Conservation (phyloP, 2,113 vertebrate species). For the Indicator maculatus region DNA sequence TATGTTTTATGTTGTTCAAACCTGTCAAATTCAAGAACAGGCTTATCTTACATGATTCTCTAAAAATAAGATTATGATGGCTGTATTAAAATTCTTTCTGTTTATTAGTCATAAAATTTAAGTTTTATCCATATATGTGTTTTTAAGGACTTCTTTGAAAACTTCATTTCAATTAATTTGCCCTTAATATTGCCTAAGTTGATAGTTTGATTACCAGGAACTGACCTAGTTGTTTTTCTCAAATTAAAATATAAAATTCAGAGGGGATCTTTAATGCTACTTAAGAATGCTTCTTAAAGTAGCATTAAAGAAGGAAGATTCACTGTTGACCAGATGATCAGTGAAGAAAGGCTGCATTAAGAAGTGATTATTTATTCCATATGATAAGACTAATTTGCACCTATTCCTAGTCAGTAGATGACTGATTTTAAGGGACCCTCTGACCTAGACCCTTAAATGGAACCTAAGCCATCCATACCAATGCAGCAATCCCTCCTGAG, state of each 20-base stretch:
- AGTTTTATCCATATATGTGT: background rate
- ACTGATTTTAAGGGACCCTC: background rate
- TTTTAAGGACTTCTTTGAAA: background rate
- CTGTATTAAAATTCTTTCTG: background rate
- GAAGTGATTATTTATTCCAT: slow-evolving; percentile 1
- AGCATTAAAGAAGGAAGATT: background rate
- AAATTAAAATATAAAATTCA: background rate
- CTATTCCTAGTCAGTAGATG: background rate
- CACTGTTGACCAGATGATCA: background rate
- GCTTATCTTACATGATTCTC: background rate
- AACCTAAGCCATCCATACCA: background rate
- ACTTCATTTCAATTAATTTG: background rate
- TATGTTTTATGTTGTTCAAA: background rate
- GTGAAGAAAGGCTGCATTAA: background rate
- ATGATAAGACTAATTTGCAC: background rate
- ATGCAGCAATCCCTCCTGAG: background rate
- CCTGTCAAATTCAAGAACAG: background rate
- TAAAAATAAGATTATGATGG: background rate
- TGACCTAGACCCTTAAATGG: background rate
- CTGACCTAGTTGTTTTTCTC: background rate
- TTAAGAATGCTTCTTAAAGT: background rate
- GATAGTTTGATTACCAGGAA: background rate
- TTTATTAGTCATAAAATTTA: background rate
- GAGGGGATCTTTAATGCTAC: background rate
- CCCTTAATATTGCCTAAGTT: background rate